phyloP scores from a whole-genome alignment of 2,113 vertebrate species.

The Pardalotus punctatus region DNA sequence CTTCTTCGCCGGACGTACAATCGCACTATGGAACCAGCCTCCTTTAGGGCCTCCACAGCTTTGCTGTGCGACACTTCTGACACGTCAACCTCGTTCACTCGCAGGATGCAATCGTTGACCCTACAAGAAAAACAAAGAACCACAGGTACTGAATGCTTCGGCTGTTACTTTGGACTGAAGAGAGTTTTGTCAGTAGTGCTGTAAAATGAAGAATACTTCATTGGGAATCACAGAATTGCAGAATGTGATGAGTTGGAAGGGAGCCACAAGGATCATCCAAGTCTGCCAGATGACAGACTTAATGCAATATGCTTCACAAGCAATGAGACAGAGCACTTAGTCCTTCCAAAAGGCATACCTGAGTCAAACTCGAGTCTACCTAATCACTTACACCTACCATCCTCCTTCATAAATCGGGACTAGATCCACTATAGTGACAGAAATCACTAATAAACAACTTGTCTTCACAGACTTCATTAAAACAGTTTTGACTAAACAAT shows the following conservation, averaged over 20 bases:
- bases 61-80: slow-evolving; percentile 94
- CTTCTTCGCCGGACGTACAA: slow-evolving; percentile 91
- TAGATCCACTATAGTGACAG: background rate
- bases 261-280: too few species aligned
- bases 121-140: slow-evolving; percentile 57
- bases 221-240: accelerated
- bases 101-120: slow-evolving; percentile 95
- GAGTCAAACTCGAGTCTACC: background rate
- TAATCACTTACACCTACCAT: background rate
- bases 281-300: background rate
- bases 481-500: background rate
- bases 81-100: slow-evolving; percentile 93
- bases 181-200: background rate
- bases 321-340: background rate
- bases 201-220: background rate
- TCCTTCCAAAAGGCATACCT: background rate
- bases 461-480: background rate
- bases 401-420: background rate
- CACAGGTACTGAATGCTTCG: background rate
- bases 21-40: slow-evolving; percentile 90
- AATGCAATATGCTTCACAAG: background rate
- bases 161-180: accelerated
- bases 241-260: background rate
- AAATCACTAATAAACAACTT: background rate
- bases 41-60: slow-evolving; percentile 93